These are phyloP conservation scores for Crotophaga sulcirostris DNA, from an alignment of 2,113 vertebrate genomes.

Conservation along the genomic window DNA sequence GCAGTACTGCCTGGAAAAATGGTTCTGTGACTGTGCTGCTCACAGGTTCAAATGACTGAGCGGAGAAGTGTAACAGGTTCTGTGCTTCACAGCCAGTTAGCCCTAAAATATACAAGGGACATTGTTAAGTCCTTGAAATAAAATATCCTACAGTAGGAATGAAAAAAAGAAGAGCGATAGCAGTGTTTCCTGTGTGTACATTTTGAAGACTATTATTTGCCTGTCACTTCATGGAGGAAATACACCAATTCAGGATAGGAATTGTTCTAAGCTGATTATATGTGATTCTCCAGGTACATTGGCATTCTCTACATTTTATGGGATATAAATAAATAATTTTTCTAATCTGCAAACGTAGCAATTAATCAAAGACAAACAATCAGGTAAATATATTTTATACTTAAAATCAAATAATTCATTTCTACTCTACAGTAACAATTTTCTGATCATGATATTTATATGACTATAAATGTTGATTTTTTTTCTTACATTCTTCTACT, in stretches of 20 bases:
- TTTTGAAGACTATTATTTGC: background rate
- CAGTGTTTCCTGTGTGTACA: background rate
- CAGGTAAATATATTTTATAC: background rate
- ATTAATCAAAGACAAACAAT: background rate
- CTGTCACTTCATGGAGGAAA: background rate
- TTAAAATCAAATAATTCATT: background rate
- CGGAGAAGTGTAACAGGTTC: background rate
- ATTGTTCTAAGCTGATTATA: background rate
- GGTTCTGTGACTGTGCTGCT: background rate
- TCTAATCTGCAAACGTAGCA: background rate
- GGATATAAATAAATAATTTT: background rate
- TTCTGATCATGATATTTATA: background rate
- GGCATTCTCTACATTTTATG: background rate
- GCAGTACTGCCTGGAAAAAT: background rate
- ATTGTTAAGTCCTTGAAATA: background rate
- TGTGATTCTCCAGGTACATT: background rate
- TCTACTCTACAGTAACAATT: background rate
- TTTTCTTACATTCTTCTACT: background rate
- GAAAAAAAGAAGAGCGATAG: background rate
- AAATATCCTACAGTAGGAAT: background rate
- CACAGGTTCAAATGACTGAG: background rate
- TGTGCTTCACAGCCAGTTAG: accelerated
- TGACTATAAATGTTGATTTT: background rate
- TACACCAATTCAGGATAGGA: background rate
- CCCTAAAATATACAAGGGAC: background rate